A percentile compares a stretch with the other conserved stretches of the same genome.
Evolutionary conservation across 2,888 invertebrate species (phyloP).

Genomic region (Drepana falcataria): DNA sequence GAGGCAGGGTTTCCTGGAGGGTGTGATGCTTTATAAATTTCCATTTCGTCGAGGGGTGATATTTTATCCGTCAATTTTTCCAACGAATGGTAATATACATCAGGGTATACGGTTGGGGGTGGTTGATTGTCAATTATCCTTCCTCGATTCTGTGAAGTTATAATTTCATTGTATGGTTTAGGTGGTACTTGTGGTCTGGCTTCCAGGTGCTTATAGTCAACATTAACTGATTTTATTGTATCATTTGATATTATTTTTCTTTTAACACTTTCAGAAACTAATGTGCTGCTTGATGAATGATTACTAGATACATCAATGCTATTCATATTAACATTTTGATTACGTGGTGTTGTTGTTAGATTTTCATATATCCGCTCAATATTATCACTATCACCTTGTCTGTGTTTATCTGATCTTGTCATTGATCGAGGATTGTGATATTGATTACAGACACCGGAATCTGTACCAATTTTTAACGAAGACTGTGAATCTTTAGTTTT

Average conservation of each 20-base stretch:
- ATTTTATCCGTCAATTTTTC: constrained; percentile 56
- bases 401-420: constrained; percentile 37
- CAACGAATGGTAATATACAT: constrained; percentile 68
- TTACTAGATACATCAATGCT: constrained; percentile 41
- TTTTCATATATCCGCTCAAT: constrained; percentile 66
- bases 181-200: constrained; percentile 54
- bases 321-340: constrained; percentile 31
- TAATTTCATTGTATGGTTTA: constrained; percentile 42
- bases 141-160: constrained; percentile 16
- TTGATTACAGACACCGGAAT: constrained; percentile 42
- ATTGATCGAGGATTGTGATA: constrained; percentile 52
- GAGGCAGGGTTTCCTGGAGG: constrained; percentile 49
- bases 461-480: constrained; percentile 28
- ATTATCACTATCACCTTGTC: constrained; percentile 29
- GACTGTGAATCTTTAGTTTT: constrained; percentile 19
- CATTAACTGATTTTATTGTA: constrained; percentile 13
- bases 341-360: constrained; percentile 31
- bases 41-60: constrained; percentile 48
- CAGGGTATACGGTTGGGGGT: constrained; percentile 31
- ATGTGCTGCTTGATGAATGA: constrained; percentile 62
- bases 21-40: constrained; percentile 56
- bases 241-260: constrained; percentile 15
- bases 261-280: constrained; percentile 57
- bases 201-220: constrained; percentile 26
- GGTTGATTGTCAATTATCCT: constrained; percentile 22